Conservation (phyloP, 2,888 invertebrate genomes). For the Philhelius pedissequus region DNA sequence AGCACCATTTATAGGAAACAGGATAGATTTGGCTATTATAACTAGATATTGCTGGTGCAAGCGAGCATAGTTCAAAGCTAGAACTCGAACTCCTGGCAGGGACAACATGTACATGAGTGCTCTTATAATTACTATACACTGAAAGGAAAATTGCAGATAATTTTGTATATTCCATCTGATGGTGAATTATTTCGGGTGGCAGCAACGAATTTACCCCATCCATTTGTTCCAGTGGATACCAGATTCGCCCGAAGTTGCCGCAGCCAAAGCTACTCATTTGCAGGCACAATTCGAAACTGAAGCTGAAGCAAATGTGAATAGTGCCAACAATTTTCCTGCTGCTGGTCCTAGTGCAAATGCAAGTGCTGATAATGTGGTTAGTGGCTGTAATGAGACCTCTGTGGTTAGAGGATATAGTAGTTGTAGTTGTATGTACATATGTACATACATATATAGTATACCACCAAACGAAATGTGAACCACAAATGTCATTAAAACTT, state of each 20-base stretch:
- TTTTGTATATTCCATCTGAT: slow-evolving; percentile 79
- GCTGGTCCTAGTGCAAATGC: slow-evolving; percentile 2
- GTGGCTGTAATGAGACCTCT: slow-evolving; percentile 54
- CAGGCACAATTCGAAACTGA: slow-evolving; percentile 66
- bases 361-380: slow-evolving; percentile 35
- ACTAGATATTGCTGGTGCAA: slow-evolving; percentile 80
- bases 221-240: slow-evolving; percentile 49
- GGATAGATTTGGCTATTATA: slow-evolving; percentile 81
- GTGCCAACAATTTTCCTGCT: slow-evolving; percentile 18
- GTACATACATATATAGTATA: neutral
- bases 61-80: slow-evolving; percentile 80
- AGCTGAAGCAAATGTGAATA: slow-evolving; percentile 51
- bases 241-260: slow-evolving; percentile 57
- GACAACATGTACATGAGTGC: slow-evolving; percentile 80
- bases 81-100: slow-evolving; percentile 80
- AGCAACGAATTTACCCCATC: slow-evolving; percentile 80
- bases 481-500: slow-evolving; percentile 62
- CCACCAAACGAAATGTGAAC: slow-evolving; percentile 48
- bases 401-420: neutral
- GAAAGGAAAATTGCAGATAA: slow-evolving; percentile 80
- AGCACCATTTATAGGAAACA: slow-evolving; percentile 82
- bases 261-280: slow-evolving; percentile 64
- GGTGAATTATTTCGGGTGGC: slow-evolving; percentile 80
- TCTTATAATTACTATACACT: slow-evolving; percentile 81
- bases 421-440: neutral